phyloP scores from a whole-genome alignment of 2,797 vertebrate species.

The Amblyopsis hoosieri region DNA sequence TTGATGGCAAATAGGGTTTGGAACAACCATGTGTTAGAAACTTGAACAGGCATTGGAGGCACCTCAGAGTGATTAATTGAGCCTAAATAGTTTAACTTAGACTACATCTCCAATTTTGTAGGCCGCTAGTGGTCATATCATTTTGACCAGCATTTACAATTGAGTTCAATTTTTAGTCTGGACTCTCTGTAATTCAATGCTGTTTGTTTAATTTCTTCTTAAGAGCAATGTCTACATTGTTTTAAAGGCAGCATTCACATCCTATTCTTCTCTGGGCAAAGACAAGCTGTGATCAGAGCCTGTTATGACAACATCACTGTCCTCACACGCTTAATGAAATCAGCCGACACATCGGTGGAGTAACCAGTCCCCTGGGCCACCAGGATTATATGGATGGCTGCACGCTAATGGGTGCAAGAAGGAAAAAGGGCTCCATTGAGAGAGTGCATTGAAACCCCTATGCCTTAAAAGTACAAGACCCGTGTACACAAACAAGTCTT shows the following conservation, averaged over 20 bases:
- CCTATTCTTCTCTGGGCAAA: slow-evolving; percentile 12
- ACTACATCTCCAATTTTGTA: neutral
- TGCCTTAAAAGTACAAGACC: slow-evolving; percentile 6
- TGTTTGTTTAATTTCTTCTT: slow-evolving; percentile 5
- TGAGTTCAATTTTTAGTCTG: neutral
- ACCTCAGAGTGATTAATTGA: slow-evolving; percentile 9
- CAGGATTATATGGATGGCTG: slow-evolving; percentile 37
- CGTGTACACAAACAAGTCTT: slow-evolving; percentile 20
- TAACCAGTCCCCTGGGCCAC: slow-evolving; percentile 37
- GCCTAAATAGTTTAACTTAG: neutral
- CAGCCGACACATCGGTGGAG: slow-evolving; percentile 39
- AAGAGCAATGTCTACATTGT: neutral
- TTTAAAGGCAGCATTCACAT: neutral
- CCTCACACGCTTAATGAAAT: slow-evolving; percentile 44
- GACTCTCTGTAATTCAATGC: neutral
- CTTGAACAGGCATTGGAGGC: neutral
- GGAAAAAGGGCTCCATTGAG: slow-evolving; percentile 34
- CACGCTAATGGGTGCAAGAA: slow-evolving; percentile 28
- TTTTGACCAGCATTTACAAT: neutral
- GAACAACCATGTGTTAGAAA: neutral
- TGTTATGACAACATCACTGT: slow-evolving; percentile 33
- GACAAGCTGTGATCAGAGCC: slow-evolving; percentile 26
- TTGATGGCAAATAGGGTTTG: slow-evolving; percentile 4
- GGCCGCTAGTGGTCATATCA: neutral
- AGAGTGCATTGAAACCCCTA: slow-evolving; percentile 39